Conservation (phyloP, 1,140 invertebrate genomes). For the Potamilus streckersoni region DNA sequence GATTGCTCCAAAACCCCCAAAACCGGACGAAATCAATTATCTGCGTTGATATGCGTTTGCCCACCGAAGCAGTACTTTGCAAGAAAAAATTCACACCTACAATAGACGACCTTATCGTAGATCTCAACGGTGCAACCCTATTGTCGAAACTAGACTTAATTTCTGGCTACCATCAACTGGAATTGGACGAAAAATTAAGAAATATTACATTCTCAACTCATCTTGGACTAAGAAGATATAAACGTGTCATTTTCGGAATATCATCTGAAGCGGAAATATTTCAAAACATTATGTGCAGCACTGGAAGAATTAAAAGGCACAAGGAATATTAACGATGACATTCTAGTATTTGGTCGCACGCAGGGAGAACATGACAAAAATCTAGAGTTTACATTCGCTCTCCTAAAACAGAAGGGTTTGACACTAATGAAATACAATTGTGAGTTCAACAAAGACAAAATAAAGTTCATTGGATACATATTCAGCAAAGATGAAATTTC, state of each 20-base stretch:
- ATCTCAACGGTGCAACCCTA: slow-evolving; percentile 30
- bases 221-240: slow-evolving; percentile 32
- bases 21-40: slow-evolving; percentile 20
- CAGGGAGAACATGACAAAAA: too few species aligned
- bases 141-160: slow-evolving; percentile 39
- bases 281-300: slow-evolving; percentile 25
- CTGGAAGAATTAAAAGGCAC: slow-evolving; percentile 26
- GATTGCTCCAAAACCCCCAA: slow-evolving; percentile 36
- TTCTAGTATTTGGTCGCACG: too few species aligned
- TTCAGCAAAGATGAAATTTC: background rate
- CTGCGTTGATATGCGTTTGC: slow-evolving; percentile 39
- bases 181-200: slow-evolving; percentile 24
- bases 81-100: slow-evolving; percentile 35
- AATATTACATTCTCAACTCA: slow-evolving; percentile 43
- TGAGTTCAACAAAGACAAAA: slow-evolving; percentile 16
- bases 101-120: slow-evolving; percentile 25
- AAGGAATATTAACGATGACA: slow-evolving; percentile 40
- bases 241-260: slow-evolving; percentile 35
- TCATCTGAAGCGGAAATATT: slow-evolving; percentile 38
- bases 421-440: slow-evolving; percentile 23
- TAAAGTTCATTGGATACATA: too few species aligned
- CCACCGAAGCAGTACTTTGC: slow-evolving; percentile 30
- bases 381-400: too few species aligned
- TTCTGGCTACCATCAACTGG: slow-evolving; percentile 39
- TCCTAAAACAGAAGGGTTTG: background rate